These are phyloP conservation scores for Galleria mellonella DNA, from an alignment of 1,140 invertebrate genomes.

Conservation along the genomic window DNA sequence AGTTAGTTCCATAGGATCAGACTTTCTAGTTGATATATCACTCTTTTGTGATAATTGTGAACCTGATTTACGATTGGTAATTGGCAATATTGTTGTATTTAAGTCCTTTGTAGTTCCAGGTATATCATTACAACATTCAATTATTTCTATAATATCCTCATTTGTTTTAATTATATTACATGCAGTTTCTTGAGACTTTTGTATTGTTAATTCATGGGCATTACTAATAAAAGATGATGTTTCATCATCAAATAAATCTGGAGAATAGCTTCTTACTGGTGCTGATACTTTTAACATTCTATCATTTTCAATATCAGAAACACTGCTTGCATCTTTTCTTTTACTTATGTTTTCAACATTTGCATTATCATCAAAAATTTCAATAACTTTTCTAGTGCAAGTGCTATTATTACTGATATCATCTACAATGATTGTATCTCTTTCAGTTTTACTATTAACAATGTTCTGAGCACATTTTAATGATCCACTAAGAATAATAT, in stretches of 20 bases:
- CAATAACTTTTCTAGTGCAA: too few species aligned
- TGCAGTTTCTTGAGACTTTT: too few species aligned
- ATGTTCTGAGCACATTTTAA: constrained; percentile 29
- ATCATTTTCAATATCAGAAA: not conserved
- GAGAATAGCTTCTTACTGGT: constrained; percentile 52
- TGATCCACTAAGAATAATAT: constrained; percentile 49
- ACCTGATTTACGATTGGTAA: not conserved
- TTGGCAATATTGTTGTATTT: too few species aligned
- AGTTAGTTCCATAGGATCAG: constrained; percentile 48
- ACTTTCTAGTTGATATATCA: constrained; percentile 10
- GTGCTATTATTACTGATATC: too few species aligned
- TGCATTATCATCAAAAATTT: not conserved
- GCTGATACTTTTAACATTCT: not conserved
- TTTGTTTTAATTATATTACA: not conserved
- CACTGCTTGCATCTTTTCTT: too few species aligned
- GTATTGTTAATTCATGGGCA: too few species aligned
- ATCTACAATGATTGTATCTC: not conserved
- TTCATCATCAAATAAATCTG: constrained; percentile 75
- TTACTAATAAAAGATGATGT: not conserved
- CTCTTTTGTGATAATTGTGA: constrained; percentile 2
- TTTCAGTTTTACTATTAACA: constrained; percentile 19
- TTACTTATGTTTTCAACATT: not conserved
- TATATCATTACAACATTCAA: too few species aligned
- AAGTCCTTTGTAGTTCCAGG: not conserved
- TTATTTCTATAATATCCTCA: too few species aligned